phyloP scores from a whole-genome alignment of 2,113 vertebrate genomes.

The Ptilonorhynchus violaceus region DNA sequence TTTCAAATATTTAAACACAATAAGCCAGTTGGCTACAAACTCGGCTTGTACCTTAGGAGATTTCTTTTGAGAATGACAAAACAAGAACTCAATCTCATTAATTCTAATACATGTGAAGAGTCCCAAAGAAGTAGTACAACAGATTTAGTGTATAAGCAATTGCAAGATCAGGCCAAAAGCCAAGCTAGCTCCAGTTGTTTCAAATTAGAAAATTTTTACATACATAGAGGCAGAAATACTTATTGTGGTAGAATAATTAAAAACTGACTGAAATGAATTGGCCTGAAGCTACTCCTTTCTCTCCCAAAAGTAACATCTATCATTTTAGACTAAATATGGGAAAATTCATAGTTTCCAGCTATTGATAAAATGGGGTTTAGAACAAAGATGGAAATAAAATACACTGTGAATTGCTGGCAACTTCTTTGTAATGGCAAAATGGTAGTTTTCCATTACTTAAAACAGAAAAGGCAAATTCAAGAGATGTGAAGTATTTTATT shows the following conservation, averaged over 20 bases:
- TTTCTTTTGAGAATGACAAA: neutral
- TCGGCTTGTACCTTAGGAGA: neutral
- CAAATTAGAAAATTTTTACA: constrained; percentile 22
- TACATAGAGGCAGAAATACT: constrained; percentile 10
- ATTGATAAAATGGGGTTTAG: constrained; percentile 9
- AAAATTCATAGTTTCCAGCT: constrained; percentile 19
- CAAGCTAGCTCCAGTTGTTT: constrained; percentile 53
- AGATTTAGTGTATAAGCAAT: neutral
- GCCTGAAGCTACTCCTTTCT: neutral
- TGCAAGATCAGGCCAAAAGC: constrained; percentile 17
- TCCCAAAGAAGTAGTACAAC: neutral
- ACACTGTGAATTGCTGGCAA: neutral
- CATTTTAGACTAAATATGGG: constrained; percentile 34
- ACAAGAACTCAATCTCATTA: neutral
- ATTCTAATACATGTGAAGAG: neutral
- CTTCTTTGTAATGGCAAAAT: neutral
- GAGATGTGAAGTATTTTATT: neutral
- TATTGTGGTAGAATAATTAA: constrained; percentile 29
- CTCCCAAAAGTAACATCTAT: constrained; percentile 34
- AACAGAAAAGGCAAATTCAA: neutral
- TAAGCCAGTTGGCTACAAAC: neutral
- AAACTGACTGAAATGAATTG: constrained; percentile 26
- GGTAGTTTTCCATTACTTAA: neutral
- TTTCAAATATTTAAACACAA: constrained; percentile 1
- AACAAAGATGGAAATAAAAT: constrained; percentile 22